Conservation (phyloP, 1,140 invertebrate species). For the Temnothorax longispinosus region DNA sequence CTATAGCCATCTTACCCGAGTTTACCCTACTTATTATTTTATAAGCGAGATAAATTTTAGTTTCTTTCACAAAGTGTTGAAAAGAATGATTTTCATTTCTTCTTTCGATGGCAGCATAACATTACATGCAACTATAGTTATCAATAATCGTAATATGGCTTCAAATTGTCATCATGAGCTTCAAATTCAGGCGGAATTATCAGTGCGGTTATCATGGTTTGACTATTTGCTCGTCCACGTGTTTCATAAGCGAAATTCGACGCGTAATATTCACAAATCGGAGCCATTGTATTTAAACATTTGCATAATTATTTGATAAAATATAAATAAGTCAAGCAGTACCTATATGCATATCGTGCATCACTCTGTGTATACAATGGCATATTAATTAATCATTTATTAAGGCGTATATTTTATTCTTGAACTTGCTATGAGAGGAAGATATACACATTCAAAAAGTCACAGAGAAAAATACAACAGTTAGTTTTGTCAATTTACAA, state of each 20-base stretch:
- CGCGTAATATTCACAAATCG: not conserved
- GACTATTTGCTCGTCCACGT: not conserved
- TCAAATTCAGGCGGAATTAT: conserved; percentile 28
- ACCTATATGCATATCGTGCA: not conserved
- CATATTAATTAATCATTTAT: conserved; percentile 4
- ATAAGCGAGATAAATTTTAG: not conserved
- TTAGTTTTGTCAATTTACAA: not conserved
- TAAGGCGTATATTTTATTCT: not conserved
- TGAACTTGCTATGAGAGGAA: not conserved
- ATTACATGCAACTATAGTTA: not conserved
- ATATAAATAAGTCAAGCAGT: not conserved
- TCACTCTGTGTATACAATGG: not conserved
- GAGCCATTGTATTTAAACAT: not conserved
- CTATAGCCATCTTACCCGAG: no score
- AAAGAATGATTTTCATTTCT: not conserved
- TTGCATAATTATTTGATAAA: not conserved
- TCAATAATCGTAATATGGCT: conserved; percentile 17
- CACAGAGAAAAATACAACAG: not conserved
- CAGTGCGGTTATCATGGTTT: not conserved
- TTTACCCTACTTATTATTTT: not conserved
- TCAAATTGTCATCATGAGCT: conserved; percentile 16
- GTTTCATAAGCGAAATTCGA: conserved; percentile 27
- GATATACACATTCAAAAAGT: not conserved
- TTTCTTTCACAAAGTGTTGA: not conserved
- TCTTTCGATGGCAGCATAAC: not conserved